Evolutionary conservation across 1,140 invertebrate genomes (phyloP).

Genomic region (Caenorhabditis latens): DNA sequence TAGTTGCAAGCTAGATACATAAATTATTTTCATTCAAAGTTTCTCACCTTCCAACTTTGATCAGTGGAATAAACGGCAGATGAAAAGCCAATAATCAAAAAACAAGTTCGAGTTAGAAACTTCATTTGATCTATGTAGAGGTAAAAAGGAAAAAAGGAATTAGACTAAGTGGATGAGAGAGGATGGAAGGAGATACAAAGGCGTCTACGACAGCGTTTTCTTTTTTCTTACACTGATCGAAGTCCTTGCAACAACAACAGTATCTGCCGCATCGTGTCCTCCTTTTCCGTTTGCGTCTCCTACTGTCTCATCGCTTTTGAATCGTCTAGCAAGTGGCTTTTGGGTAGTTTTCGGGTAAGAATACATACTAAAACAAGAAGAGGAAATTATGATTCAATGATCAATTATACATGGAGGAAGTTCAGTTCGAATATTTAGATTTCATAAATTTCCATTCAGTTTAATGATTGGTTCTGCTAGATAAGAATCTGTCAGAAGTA

Average conservation of each 20-base stretch:
- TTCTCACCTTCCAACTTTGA: slow-evolving; percentile 28
- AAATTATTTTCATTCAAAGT: not conserved
- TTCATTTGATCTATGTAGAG: slow-evolving; percentile 23
- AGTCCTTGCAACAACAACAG: slow-evolving; percentile 18
- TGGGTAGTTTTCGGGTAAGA: not conserved
- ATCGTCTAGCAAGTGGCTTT: not conserved
- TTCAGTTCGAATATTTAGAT: not conserved
- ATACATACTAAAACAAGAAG: not conserved
- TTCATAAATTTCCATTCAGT: not conserved
- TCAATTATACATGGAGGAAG: no score
- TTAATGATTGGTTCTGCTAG: not conserved
- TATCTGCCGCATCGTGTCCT: slow-evolving; percentile 31
- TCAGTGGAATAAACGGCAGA: slow-evolving; percentile 21
- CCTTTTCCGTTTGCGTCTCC: slow-evolving; percentile 6
- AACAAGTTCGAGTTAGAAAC: not conserved
- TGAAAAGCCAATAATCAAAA: slow-evolving; percentile 28
- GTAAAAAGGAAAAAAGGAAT: not conserved
- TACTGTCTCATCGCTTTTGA: not conserved
- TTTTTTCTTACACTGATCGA: slow-evolving; percentile 47
- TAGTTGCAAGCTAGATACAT: not conserved
- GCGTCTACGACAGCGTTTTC: not conserved
- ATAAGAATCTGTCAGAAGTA: not conserved
- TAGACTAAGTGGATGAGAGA: slow-evolving; percentile 23
- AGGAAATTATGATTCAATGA: no score
- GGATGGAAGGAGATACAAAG: no score